Percentiles rank a stretch among this genome's conserved stretches.
Conservation (phyloP, 2,113 vertebrate genomes). For the Actenoides hombroni region DNA sequence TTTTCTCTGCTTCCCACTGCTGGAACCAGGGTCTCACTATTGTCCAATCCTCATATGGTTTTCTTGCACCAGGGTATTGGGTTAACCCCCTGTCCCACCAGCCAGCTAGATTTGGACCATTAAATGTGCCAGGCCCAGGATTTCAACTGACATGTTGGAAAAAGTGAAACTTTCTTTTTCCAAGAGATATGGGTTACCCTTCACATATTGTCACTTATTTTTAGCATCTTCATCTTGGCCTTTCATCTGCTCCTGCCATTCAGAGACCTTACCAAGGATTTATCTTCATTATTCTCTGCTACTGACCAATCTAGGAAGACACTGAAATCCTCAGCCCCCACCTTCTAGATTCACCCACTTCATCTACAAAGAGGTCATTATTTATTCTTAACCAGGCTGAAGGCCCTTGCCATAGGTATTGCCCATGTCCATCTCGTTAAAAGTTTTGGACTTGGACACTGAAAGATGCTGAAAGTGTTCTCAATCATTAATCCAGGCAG, state of each 20-base stretch:
- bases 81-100: neutral
- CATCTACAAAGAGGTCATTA: neutral
- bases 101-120: neutral
- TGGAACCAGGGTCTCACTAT: neutral
- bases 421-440: neutral
- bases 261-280: neutral
- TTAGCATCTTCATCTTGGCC: neutral
- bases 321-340: neutral
- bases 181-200: neutral
- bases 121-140: neutral
- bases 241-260: neutral
- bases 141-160: neutral
- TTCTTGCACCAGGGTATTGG: neutral
- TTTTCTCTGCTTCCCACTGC: neutral
- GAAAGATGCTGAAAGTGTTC: neutral
- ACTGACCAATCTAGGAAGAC: neutral
- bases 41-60: accelerated
- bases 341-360: neutral
- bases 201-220: neutral
- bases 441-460: neutral
- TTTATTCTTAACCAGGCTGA: neutral
- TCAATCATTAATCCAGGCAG: neutral
- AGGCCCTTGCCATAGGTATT: neutral
- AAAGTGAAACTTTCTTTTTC: neutral
- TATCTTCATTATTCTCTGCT: neutral